Percentiles rank a stretch among this genome's conserved stretches.
These are phyloP conservation scores for Parazoanthus atlanticus DNA, from an alignment of 92 coral and sea anemone species.

Conservation along the genomic window DNA sequence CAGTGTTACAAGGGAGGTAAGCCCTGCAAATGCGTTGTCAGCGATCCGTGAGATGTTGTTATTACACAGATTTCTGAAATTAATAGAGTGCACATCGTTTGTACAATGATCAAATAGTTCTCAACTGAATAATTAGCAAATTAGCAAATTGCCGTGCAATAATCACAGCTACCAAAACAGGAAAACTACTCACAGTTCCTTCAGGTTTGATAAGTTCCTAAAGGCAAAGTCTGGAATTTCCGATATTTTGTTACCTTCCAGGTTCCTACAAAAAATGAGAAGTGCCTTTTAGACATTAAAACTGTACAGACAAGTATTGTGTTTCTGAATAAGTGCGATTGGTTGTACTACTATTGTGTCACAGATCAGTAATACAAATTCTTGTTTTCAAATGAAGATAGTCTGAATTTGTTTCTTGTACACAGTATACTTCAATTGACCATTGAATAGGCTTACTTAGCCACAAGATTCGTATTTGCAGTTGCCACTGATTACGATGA, in stretches of 20 bases:
- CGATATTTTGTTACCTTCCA: conserved; percentile 33
- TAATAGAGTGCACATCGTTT: neutral
- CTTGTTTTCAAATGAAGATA: no score
- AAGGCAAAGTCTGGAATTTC: conserved; percentile 38
- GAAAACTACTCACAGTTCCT: neutral
- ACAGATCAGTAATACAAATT: no score
- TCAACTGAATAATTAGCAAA: neutral
- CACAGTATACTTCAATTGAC: no score
- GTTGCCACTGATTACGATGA: no score
- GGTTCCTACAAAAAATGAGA: neutral
- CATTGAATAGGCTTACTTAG: no score
- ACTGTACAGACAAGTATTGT: neutral
- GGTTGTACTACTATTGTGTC: no score
- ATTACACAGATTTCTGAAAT: conserved; percentile 1
- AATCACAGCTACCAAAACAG: neutral
- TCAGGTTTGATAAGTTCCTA: conserved; percentile 23
- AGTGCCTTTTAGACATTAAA: neutral
- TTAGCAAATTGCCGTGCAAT: neutral
- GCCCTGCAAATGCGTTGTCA: conserved; percentile 25
- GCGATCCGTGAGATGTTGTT: conserved; percentile 23
- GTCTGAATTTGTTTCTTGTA: no score
- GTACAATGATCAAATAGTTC: neutral
- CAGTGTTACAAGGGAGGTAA: conserved; percentile 7
- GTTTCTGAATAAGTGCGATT: no score
- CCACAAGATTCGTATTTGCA: no score